Base-by-base conservation (phyloP, 2,888 invertebrate species). In the Cosmia trapezina region DNA sequence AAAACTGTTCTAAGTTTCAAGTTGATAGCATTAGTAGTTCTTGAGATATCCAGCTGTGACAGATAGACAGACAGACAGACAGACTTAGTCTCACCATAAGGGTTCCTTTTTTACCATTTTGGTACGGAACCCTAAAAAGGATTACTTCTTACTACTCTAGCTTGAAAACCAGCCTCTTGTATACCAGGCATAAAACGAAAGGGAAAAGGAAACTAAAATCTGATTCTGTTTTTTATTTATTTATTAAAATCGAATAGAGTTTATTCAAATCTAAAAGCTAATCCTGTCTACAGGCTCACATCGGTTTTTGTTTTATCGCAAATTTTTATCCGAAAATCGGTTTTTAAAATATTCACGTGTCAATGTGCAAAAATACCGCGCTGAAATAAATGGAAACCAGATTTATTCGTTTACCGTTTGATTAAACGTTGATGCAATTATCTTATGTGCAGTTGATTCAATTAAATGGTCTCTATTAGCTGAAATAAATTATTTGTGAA, bases 401-500 rank as follows among this genome's bases (percentile, higher is more conserved):
- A 78, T 80, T 86, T 70, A 86, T 86, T 85, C 85, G 81, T 75
- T 86, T 76, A 83, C 76, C 81, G 78, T 84, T 77, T 88, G 80
- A 88, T 88, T 89, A 84, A 85, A 72, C 78, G 75, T 84, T 88
- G 76, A 86, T 85, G 84, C 88, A 90, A 90, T 90, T 90, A 89
- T 85, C 73, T 81, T 76, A 78, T 81, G 78, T 72, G 75, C 76
- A 76, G 67, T 78, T 83, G 74, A 84, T 79, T 85, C 83, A 88
- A 89, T 90, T 87, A 86, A 86, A 84, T 78, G 41, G 68, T 69
- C 73, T 71, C 64, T 82, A 83, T 83, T 73, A 81, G 68, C 76
- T 73, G 75, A 75, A 74, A 78, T 69, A 59, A 59, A 78, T 74
- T 78, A 85, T 81, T 80, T 71, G 69, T 74, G 80, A 81, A 70